Base-by-base conservation (phyloP, 2,888 invertebrate genomes). In the Ormyrus nitidulus region DNA sequence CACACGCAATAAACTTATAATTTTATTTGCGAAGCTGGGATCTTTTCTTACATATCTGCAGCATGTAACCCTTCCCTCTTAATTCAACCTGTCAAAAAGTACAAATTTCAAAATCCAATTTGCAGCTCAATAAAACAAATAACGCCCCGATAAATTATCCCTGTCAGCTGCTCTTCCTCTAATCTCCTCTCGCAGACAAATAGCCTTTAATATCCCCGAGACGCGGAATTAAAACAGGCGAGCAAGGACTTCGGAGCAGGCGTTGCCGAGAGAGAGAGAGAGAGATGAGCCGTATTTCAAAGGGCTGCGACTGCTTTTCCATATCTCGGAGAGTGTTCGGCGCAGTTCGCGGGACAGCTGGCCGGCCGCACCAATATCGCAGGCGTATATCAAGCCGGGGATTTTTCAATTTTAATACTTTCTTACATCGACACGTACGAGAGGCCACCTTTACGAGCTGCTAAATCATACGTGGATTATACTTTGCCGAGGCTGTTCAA, bases 381-480 rank as follows among this genome's bases (percentile, higher is more conserved):
- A 84, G 87, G 87, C 88, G 87, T 88, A 89, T 90, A 88, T 89
- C 87, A 85, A 85, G 87, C 83, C 83, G 83, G 85, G 86, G 87
- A 86, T 89, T 89, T 90, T 90, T 89, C 89, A 88, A 89, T 89
- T 90, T 90, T 89, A 89, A 90, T 90, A 90, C 87, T 89, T 76
- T 86, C 87, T 82, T 84, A 87, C 86, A 86, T 85, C 84, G 85
- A 82, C 80, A 78, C 81, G 84, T 84, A 8, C n/a, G 34, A 34
- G 51, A 34, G 46, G 46, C 48, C 48, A 34, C 10, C 85, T 87
- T 89, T 89, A 89, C 87, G 89, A 89, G 84, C 84, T 81, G 85
- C 86, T 88, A 88, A 89, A 89, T 89, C 89, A 89, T 87, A 85
- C 71, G 34, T 34, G 34, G 34, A 34, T 34, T 34, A 34, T 34